phyloP scores from a whole-genome alignment of 35 echinoderm and acorn worm genomes.

The Holothuria glaberrima region DNA sequence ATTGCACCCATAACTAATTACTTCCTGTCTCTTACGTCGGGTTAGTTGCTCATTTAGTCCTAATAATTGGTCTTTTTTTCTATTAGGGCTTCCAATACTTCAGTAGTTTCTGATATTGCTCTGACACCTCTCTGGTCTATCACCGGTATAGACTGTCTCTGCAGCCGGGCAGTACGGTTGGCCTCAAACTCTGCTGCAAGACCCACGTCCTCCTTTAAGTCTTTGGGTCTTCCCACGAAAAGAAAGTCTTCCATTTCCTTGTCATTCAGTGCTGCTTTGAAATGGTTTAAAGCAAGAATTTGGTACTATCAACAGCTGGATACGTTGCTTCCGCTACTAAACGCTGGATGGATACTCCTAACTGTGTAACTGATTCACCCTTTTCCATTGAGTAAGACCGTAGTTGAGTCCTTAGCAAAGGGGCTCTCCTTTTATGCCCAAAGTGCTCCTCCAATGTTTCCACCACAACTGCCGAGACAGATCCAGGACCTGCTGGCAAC shows the following conservation, averaged over 20 bases:
- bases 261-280: no score
- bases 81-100: neutral
- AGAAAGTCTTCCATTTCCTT: no score
- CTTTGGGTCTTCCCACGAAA: no score
- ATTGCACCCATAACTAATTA: neutral
- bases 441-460: conserved; percentile 14
- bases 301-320: neutral
- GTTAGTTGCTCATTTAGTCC: no score
- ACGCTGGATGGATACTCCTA: no score
- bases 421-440: no score
- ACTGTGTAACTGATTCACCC: no score
- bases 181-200: no score
- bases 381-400: neutral
- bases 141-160: no score
- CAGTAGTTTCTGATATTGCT: neutral
- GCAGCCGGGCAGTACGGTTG: no score
- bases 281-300: no score
- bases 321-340: neutral
- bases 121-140: conserved; percentile 1
- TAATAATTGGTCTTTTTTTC: neutral
- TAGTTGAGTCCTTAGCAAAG: neutral
- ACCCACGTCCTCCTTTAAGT: neutral
- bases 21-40: neutral
- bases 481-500: conserved; percentile 7
- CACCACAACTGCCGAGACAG: neutral